A percentile compares a stretch with the other conserved stretches of the same genome.
Evolutionary conservation across 1,140 invertebrate genomes (phyloP).

Genomic region (Zophobas atratus): DNA sequence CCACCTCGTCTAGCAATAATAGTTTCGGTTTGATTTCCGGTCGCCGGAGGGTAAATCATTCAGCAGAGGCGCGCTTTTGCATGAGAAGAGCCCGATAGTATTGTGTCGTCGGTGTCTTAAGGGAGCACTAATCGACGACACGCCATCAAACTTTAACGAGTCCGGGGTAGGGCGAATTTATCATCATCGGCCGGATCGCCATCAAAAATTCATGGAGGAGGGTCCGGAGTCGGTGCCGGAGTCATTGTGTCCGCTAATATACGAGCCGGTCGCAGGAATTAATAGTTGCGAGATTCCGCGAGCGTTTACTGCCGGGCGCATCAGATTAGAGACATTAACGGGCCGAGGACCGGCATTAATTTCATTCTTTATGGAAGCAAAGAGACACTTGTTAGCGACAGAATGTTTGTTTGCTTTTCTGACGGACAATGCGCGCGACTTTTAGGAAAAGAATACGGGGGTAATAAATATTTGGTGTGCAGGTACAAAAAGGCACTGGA

Average conservation of each 20-base stretch:
- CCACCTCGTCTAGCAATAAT: constrained; percentile 55
- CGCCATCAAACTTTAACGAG: constrained; percentile 54
- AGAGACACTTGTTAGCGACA: constrained; percentile 31
- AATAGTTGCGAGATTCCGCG: constrained; percentile 67
- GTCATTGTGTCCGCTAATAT: constrained; percentile 64
- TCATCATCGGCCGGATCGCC: constrained; percentile 46
- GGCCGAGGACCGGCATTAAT: constrained; percentile 65
- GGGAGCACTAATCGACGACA: constrained; percentile 57
- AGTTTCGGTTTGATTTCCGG: constrained; percentile 45
- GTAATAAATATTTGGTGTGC: too few relatives aligned
- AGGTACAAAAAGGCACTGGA: too few relatives aligned
- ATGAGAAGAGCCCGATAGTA: not conserved
- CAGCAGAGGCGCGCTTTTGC: not conserved
- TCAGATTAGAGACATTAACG: constrained; percentile 68
- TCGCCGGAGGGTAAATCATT: not conserved
- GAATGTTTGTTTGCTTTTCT: constrained; percentile 1
- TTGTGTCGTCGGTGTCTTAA: constrained; percentile 30
- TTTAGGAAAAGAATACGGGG: too few relatives aligned
- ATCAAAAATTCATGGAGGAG: constrained; percentile 46
- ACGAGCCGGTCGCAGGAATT: constrained; percentile 64
- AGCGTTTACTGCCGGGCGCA: constrained; percentile 66
- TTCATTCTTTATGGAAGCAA: constrained; percentile 63
- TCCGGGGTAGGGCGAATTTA: constrained; percentile 48
- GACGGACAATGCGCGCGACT: not conserved
- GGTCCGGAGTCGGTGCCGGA: constrained; percentile 30